Conservation (phyloP, 2,888 invertebrate species). For the Desoria tigrina region DNA sequence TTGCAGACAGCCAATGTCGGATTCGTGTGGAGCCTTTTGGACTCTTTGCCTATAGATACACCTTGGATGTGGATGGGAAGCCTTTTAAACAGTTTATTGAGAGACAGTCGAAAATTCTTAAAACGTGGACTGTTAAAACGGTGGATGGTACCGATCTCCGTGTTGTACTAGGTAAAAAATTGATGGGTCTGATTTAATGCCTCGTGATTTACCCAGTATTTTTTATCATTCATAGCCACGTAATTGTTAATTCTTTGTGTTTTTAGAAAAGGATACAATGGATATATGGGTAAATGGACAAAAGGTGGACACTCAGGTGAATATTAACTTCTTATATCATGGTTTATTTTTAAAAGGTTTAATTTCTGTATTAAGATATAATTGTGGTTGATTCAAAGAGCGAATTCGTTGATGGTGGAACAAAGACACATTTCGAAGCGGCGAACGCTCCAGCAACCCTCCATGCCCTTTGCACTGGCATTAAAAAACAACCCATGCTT, state of each 20-base stretch:
- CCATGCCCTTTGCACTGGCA: slow-evolving; percentile 47
- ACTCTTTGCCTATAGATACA: slow-evolving; percentile 79
- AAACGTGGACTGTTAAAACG: slow-evolving; percentile 69
- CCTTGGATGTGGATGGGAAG: slow-evolving; percentile 78
- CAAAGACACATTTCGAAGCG: slow-evolving; percentile 75
- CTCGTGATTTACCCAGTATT: background rate
- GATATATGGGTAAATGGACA: slow-evolving; percentile 76
- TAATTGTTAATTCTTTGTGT: background rate
- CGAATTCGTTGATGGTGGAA: slow-evolving; percentile 80
- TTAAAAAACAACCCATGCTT: slow-evolving; percentile 51
- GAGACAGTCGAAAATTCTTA: slow-evolving; percentile 72
- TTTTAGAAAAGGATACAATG: slow-evolving; percentile 72
- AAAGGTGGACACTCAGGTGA: slow-evolving; percentile 67
- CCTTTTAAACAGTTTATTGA: slow-evolving; percentile 77
- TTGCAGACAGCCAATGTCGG: slow-evolving; percentile 63
- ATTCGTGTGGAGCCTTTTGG: slow-evolving; percentile 64
- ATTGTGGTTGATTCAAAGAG: slow-evolving; percentile 65
- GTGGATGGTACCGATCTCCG: slow-evolving; percentile 63
- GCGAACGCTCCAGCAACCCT: slow-evolving; percentile 56
- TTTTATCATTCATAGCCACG: background rate
- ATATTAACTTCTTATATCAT: slow-evolving; percentile 45
- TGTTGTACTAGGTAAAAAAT: slow-evolving; percentile 69
- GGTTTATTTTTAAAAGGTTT: background rate
- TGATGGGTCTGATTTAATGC: background rate
- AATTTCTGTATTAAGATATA: background rate